Evolutionary conservation across 2,797 vertebrate species (phyloP), one percentile per base, ranked within the genome.

Genomic region (Falco novaeseelandiae): DNA sequence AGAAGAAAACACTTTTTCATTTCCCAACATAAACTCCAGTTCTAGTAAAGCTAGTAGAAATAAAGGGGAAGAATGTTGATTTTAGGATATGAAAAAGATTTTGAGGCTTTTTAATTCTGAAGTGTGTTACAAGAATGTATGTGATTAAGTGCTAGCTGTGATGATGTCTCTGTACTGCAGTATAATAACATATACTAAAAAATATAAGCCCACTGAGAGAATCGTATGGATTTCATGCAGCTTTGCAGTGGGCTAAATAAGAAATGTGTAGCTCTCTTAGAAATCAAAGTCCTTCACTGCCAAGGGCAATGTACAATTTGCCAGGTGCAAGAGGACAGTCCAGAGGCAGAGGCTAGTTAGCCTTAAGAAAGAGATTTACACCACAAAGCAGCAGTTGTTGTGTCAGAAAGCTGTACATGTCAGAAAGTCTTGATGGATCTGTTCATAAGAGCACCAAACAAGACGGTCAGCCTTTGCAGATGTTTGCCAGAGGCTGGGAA

Each of bases 381-480:
- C 6, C 2, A 6, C 38, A 73, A 79, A 95, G 44, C 72, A 90
- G 61, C 6, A 8, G 13, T 2, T 80, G 49, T 14, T 16, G 0
- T 80, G 49, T 89, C 51, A 63, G 49, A 70, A 93, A 91, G 63
- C 65, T 78, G 73, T 76, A 87, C 6, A 1, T 69, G 83, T 78
- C 91, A 94, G 71, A 80, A 85, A 80, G 34, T 14, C 58, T 59
- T 85, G 83, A 96, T 59, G 62, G 74, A 95, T 91, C 18, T 90
- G 34, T 46, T 96, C 65, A 21, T 70, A 89, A 83, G 20, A 48
- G 34, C 73, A 72, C 32, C n/a, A 63, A 79, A 77, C 34, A 93
- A 87, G 80, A 73, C 20, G 67, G 71, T 83, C 85, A 92, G 70
- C 65, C 62, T 58, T 74, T 77, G 74, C 52, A 88, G 77, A 72